phyloP scores from a whole-genome alignment of 92 coral and sea anemone genomes.

The Nematostella vectensis region DNA sequence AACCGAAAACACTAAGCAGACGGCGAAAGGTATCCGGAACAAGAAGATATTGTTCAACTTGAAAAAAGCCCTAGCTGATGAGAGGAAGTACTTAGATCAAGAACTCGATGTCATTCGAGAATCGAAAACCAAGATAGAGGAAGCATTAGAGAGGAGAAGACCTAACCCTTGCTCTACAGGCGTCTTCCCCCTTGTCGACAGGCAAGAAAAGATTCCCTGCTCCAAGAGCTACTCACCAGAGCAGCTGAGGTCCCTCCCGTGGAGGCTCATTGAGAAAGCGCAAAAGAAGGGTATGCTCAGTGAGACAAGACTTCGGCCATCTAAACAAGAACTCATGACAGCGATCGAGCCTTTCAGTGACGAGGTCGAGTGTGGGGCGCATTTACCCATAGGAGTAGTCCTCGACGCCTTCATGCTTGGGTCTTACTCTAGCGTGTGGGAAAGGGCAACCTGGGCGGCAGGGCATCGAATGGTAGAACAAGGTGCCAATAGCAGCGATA shows the following conservation, averaged over 20 bases:
- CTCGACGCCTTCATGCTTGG: not conserved
- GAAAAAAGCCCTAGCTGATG: not conserved
- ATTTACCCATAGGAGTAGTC: not conserved
- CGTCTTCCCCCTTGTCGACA: not conserved
- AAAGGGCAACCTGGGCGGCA: too few species aligned
- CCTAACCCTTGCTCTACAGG: not conserved
- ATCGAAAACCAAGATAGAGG: not conserved
- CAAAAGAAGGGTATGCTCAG: not conserved
- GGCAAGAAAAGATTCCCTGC: not conserved
- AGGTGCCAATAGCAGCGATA: too few species aligned
- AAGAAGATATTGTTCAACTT: not conserved
- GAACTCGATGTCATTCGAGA: slow-evolving; percentile 1
- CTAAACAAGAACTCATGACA: not conserved
- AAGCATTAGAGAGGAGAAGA: not conserved
- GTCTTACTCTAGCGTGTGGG: not conserved
- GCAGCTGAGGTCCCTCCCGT: not conserved
- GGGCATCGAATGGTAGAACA: too few species aligned
- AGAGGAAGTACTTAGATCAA: not conserved
- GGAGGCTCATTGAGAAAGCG: not conserved
- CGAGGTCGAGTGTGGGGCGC: not conserved
- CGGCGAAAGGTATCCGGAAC: not conserved
- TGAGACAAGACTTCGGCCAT: not conserved
- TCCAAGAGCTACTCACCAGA: not conserved
- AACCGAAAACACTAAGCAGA: not conserved
- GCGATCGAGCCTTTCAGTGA: not conserved